phyloP scores from a whole-genome alignment of 2,113 vertebrate genomes.

The Peromyscus leucopus region DNA sequence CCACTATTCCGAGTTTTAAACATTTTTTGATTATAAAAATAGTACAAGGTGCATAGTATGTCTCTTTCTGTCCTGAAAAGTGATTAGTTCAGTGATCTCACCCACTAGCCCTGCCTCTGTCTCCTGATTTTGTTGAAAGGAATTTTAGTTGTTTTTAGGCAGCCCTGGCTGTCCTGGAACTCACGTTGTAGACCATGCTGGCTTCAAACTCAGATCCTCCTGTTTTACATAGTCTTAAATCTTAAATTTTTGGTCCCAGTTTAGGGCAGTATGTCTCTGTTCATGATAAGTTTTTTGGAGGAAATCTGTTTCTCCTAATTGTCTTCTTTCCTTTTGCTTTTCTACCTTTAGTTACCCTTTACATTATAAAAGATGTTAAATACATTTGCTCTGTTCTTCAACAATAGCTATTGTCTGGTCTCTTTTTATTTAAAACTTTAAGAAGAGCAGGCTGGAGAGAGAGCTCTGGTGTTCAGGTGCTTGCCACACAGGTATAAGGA shows the following conservation, averaged over 20 bases:
- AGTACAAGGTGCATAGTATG: neutral
- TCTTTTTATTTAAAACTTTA: neutral
- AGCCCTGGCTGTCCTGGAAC: neutral
- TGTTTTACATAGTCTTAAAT: conserved; percentile 12
- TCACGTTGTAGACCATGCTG: neutral
- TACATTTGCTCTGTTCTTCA: neutral
- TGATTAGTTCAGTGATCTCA: neutral
- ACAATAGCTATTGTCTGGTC: neutral
- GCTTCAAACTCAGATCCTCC: neutral
- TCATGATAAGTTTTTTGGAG: neutral
- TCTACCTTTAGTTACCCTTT: neutral
- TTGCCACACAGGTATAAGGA: neutral
- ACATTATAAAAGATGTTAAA: neutral
- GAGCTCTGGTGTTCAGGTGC: neutral
- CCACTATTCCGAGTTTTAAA: conserved; percentile 1
- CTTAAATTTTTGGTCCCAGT: neutral
- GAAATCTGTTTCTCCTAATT: neutral
- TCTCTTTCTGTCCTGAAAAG: conserved; percentile 1
- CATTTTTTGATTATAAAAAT: conserved; percentile 21
- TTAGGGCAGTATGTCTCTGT: neutral
- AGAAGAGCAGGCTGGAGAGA: neutral
- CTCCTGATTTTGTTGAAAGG: conserved; percentile 9
- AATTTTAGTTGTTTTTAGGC: neutral
- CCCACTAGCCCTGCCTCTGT: neutral
- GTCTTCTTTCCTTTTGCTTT: neutral